Conservation (phyloP, 2,797 vertebrate genomes). For the Urocyon cinereoargenteus region DNA sequence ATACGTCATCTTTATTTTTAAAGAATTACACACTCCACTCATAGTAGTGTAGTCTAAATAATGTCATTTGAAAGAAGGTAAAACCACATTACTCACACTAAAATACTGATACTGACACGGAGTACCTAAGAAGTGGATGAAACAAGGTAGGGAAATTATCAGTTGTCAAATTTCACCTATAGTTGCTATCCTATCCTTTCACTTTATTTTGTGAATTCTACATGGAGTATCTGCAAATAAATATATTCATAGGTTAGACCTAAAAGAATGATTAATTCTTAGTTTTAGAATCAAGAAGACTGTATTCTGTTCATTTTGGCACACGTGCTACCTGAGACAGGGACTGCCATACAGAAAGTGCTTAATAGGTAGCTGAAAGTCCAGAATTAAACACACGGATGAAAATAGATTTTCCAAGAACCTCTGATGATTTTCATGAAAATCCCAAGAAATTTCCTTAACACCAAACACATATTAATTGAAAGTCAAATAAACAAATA, state of each 20-base stretch:
- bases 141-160: background rate
- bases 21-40: background rate
- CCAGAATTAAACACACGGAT: background rate
- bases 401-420: conserved; percentile 1
- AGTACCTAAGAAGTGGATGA: background rate
- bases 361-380: background rate
- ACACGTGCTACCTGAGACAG: background rate
- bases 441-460: background rate
- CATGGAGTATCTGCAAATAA: conserved; percentile 19
- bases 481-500: conserved; percentile 6
- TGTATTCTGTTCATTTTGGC: background rate
- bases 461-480: conserved; percentile 21
- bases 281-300: background rate
- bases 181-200: background rate
- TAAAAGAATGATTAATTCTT: conserved; percentile 1
- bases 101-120: background rate
- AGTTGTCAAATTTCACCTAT: background rate
- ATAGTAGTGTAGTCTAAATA: background rate
- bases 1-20: background rate
- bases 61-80: background rate
- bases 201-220: conserved; percentile 14
- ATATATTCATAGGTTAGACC: background rate
- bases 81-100: background rate
- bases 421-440: background rate
- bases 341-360: background rate